Evolutionary conservation across 2,888 invertebrate species (phyloP).

Genomic region (Macrophya alboannulata): DNA sequence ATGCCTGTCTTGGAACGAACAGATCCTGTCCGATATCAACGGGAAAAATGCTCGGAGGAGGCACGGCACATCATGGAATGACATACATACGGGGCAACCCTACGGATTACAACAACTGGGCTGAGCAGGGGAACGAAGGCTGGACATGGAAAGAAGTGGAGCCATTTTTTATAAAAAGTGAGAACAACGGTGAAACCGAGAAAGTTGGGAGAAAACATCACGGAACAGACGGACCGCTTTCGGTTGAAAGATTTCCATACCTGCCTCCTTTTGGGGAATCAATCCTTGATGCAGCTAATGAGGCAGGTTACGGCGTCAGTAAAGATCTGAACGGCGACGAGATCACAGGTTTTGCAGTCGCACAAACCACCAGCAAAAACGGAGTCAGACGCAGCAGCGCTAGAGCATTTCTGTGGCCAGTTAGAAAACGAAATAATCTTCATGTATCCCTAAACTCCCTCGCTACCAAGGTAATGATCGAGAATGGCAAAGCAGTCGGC

Average conservation of each 20-base stretch:
- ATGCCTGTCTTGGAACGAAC: conserved; percentile 81
- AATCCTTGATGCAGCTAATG: conserved; percentile 75
- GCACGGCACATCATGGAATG: conserved; percentile 90
- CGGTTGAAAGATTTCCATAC: conserved; percentile 15
- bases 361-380: neutral
- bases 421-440: conserved; percentile 69
- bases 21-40: conserved; percentile 86
- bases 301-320: conserved; percentile 66
- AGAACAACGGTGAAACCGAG: conserved; percentile 84
- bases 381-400: conserved; percentile 31
- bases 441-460: conserved; percentile 61
- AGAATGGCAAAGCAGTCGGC: neutral
- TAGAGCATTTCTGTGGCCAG: neutral
- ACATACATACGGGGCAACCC: conserved; percentile 91
- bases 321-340: neutral
- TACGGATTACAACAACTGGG: conserved; percentile 89
- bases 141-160: conserved; percentile 83
- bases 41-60: conserved; percentile 88
- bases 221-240: neutral
- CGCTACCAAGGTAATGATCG: neutral
- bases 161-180: neutral
- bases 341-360: neutral
- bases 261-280: neutral
- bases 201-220: conserved; percentile 80
- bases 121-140: conserved; percentile 85